phyloP scores from a whole-genome alignment of 2,797 vertebrate species.

The Nannoperca obscura region DNA sequence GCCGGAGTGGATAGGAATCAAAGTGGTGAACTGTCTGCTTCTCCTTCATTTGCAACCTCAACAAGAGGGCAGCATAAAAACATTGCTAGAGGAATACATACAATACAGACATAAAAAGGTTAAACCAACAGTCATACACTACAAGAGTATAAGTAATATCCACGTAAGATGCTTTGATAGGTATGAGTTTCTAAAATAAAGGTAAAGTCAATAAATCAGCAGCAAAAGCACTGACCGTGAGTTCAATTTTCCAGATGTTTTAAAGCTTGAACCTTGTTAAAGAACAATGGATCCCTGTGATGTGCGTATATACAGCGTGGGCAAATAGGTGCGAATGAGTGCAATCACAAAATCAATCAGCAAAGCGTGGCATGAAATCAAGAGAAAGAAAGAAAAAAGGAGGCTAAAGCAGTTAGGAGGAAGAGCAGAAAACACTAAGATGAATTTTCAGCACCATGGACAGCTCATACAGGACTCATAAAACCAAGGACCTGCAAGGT shows the following conservation, averaged over 20 bases:
- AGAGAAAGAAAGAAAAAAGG: neutral
- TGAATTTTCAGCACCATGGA: conserved; percentile 67
- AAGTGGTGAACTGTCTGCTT: neutral
- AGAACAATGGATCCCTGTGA: neutral
- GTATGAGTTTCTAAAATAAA: neutral
- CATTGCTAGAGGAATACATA: neutral
- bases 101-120: neutral
- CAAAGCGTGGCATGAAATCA: neutral
- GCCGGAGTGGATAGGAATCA: neutral
- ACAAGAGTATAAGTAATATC: neutral
- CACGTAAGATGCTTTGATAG: neutral
- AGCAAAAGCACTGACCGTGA: neutral
- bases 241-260: neutral
- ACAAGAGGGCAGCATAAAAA: neutral
- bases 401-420: neutral
- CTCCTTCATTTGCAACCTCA: neutral
- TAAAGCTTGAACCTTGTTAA: neutral
- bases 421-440: neutral
- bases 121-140: neutral
- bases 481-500: conserved; percentile 51
- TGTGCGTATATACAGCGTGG: neutral
- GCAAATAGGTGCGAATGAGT: conserved; percentile 5
- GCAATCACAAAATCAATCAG: conserved; percentile 20
- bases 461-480: conserved; percentile 40
- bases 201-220: neutral